Base-by-base conservation (phyloP, 2,113 vertebrate species). In the Psephotus haematonotus region DNA sequence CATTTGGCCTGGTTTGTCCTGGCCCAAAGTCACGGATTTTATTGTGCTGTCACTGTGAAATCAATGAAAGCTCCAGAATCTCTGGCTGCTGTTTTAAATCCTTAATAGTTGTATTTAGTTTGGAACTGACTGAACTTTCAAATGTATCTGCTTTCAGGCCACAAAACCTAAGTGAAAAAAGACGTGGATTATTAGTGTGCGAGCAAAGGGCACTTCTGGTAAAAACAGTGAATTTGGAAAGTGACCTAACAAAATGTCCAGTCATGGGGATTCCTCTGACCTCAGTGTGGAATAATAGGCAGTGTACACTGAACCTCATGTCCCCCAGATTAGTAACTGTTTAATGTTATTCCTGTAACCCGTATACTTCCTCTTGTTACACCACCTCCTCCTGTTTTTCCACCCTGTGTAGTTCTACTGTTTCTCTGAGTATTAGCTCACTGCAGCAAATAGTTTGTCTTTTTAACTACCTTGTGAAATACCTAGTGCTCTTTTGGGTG, bases 391-490 rank as follows among this genome's bases (percentile, higher is more conserved):
- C 72, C 86, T 78, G 27, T 47, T 90, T 88, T 92, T 94, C 77
- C 52, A 7, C 62, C 28, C 65, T 33, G 3, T 29, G 64, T 50
- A 52, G 60, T 90, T 96, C 88, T 90, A 68, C 80, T 49, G 69
- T 96, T 94, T 96, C 90, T 76, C 44, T 0, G 0, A 67, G 24
- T 43, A 41, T 67, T 52, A 84, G 64, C 55, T 88, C 72, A 33
- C 53, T 60, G 50, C 3, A 24, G 35, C 60, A 41, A 68, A 15
- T 5, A 92, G 55, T 88, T 92, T 84, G 39, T 93, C 80, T 94
- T 93, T 92, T 69, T 84, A 95, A 89, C 83, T 92, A 24, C 81
- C 72, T 92, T 31, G 8, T 79, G 67, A 89, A 93, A 28, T 82
- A 79, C 31, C 12, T 76, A 72, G 35, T 87, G 47, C 35, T 90